A percentile compares a stretch with the other conserved stretches of the same genome.
These are phyloP conservation scores for Tragopan temminckii DNA, from an alignment of 2,797 vertebrate genomes.

Conservation along the genomic window DNA sequence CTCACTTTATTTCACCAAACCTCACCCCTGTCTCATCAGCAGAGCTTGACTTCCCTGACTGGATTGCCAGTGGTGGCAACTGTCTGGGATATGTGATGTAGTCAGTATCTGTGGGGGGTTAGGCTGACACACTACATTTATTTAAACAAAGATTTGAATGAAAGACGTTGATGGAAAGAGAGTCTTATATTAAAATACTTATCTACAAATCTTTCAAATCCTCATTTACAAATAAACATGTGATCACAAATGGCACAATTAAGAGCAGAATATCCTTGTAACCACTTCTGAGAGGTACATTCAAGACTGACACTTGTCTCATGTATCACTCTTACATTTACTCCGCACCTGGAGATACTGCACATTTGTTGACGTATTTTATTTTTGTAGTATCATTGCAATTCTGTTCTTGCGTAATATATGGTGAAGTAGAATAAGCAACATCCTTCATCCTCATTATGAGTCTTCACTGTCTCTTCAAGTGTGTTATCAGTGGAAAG, in stretches of 20 bases:
- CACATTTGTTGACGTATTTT: conserved; percentile 2
- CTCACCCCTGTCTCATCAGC: conserved; percentile 7
- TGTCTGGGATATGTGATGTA: conserved; percentile 13
- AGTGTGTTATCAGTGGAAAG: conserved; percentile 10
- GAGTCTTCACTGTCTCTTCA: conserved; percentile 9
- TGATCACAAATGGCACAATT: background rate
- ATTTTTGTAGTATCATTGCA: conserved; percentile 19
- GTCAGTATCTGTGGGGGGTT: background rate
- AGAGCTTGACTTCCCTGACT: conserved; percentile 8
- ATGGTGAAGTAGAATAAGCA: conserved; percentile 44
- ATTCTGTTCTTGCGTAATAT: conserved; percentile 27
- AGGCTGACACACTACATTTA: background rate
- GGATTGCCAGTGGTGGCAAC: background rate
- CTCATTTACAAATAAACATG: background rate
- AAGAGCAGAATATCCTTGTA: conserved; percentile 16
- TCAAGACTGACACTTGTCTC: conserved; percentile 23
- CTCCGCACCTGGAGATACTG: background rate
- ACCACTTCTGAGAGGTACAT: background rate
- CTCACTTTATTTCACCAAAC: conserved; percentile 26
- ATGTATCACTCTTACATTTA: background rate
- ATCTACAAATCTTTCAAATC: background rate
- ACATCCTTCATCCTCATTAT: conserved; percentile 22
- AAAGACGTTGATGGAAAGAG: background rate
- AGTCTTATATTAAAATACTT: background rate
- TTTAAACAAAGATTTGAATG: background rate